Conservation (phyloP, 2,797 vertebrate species). For the Melanotaenia boesemani region DNA sequence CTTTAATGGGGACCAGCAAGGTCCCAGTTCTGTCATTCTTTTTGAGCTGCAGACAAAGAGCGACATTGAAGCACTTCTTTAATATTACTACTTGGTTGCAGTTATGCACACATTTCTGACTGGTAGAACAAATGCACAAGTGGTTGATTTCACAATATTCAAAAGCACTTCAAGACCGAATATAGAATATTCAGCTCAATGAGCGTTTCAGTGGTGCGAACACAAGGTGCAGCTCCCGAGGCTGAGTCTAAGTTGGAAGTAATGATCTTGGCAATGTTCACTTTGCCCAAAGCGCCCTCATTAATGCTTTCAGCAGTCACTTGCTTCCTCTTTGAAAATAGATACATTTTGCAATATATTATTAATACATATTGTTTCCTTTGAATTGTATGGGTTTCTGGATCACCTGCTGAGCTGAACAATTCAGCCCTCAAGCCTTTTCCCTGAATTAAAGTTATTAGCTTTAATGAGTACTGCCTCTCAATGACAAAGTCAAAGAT, state of each 20-base stretch:
- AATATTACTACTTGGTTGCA: not conserved
- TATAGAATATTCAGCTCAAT: slow-evolving; percentile 35
- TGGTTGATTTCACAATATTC: slow-evolving; percentile 39
- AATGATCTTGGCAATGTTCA: slow-evolving; percentile 73
- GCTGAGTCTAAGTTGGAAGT: slow-evolving; percentile 67
- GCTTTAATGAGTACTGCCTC: slow-evolving; percentile 27
- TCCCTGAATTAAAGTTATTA: slow-evolving; percentile 35
- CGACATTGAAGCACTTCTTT: slow-evolving; percentile 8
- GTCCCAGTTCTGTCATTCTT: slow-evolving; percentile 16
- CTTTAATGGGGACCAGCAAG: slow-evolving; percentile 2
- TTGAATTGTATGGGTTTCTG: slow-evolving; percentile 52
- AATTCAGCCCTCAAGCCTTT: slow-evolving; percentile 44
- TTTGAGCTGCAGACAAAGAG: slow-evolving; percentile 17
- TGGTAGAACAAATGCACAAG: slow-evolving; percentile 21
- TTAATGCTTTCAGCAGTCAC: slow-evolving; percentile 67
- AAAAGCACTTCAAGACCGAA: slow-evolving; percentile 35
- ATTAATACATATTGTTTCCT: slow-evolving; percentile 73
- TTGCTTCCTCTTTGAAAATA: slow-evolving; percentile 63
- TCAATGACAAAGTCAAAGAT: not conserved
- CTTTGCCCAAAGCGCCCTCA: slow-evolving; percentile 67
- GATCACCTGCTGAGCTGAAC: slow-evolving; percentile 18
- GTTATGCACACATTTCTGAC: slow-evolving; percentile 24
- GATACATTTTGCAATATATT: slow-evolving; percentile 65
- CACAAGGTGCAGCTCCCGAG: slow-evolving; percentile 45
- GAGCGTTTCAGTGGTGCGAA: slow-evolving; percentile 42